Evolutionary conservation across 2,113 vertebrate species (phyloP).

Genomic region (Pluvialis apricaria): DNA sequence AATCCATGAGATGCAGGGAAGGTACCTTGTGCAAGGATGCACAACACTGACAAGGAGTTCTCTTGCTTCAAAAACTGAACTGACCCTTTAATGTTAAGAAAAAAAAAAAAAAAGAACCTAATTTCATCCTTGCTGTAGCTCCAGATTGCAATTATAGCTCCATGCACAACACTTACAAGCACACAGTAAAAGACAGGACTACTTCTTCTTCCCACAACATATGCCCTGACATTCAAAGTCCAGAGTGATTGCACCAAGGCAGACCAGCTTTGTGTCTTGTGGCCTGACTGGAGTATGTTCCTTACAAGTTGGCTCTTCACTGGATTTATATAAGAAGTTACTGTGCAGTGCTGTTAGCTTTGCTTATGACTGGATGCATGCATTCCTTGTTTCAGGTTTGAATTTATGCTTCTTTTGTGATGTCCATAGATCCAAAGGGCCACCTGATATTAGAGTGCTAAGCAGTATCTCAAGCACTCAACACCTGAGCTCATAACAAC

Average conservation of each 20-base stretch:
- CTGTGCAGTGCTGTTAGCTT: not conserved
- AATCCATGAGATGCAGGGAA: not conserved
- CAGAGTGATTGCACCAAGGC: not conserved
- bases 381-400: not conserved
- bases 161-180: not conserved
- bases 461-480: not conserved
- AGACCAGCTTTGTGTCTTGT: not conserved
- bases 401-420: not conserved
- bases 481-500: not conserved
- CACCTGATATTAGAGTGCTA: not conserved
- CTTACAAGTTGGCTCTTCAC: not conserved
- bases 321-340: not conserved
- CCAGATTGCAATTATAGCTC: not conserved
- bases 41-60: not conserved
- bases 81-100: not conserved
- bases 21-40: not conserved
- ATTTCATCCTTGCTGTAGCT: not conserved
- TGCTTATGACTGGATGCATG: not conserved
- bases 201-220: not conserved
- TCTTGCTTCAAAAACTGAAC: not conserved
- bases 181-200: not conserved
- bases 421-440: not conserved
- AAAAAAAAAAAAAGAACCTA: not conserved
- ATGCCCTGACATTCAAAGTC: not conserved
- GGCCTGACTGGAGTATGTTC: not conserved